These are phyloP conservation scores for Subacronicta megacephala DNA, from an alignment of 2,888 invertebrate genomes.

Conservation along the genomic window DNA sequence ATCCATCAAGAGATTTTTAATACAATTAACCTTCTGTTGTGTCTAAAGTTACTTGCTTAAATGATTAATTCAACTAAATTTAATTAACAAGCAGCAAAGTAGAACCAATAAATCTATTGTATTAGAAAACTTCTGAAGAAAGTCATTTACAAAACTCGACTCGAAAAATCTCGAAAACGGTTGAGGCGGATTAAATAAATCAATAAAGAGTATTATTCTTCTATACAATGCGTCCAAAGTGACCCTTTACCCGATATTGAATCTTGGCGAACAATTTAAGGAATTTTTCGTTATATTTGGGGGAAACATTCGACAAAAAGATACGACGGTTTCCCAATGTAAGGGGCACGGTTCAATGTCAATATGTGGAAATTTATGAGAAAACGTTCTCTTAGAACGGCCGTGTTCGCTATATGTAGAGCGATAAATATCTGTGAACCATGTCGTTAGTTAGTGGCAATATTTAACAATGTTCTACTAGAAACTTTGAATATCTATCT, in stretches of 20 bases:
- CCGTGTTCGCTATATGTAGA: constrained; percentile 19
- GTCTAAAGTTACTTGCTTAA: too few species aligned
- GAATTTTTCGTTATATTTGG: constrained; percentile 74
- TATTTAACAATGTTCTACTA: background rate
- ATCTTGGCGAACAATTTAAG: constrained; percentile 67
- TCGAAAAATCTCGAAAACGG: constrained; percentile 19
- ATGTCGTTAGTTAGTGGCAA: background rate
- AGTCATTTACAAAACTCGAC: constrained; percentile 15
- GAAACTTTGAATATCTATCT: background rate
- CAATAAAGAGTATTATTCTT: constrained; percentile 63
- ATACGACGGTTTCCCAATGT: constrained; percentile 74
- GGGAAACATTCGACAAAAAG: constrained; percentile 72
- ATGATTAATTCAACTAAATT: constrained; percentile 13
- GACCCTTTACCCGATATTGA: constrained; percentile 63
- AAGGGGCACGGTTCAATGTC: constrained; percentile 69
- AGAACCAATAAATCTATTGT: constrained; percentile 3
- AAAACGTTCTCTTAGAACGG: constrained; percentile 45
- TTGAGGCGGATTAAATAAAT: constrained; percentile 45
- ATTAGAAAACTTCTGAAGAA: constrained; percentile 16
- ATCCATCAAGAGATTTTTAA: too few species aligned
- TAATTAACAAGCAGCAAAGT: constrained; percentile 17
- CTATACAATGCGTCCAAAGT: constrained; percentile 57
- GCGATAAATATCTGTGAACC: constrained; percentile 22
- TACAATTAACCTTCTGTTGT: too few species aligned
- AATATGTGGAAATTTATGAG: constrained; percentile 78